Evolutionary conservation across 2,113 vertebrate genomes (phyloP).

Genomic region (Phasianus colchicus): DNA sequence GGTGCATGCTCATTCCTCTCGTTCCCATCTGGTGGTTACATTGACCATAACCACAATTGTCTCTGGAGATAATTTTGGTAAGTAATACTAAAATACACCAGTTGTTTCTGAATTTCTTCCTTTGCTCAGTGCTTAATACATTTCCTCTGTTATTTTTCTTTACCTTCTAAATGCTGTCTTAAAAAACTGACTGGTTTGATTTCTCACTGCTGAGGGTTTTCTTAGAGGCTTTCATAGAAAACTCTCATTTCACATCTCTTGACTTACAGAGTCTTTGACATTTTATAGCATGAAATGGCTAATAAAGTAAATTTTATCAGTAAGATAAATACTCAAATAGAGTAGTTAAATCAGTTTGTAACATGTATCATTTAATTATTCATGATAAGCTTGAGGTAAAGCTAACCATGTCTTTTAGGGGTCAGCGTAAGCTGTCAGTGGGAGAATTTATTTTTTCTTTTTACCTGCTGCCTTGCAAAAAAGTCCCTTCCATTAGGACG

Average conservation of each 20-base stretch:
- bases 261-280: not conserved
- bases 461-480: not conserved
- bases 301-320: not conserved
- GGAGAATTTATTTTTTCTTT: not conserved
- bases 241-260: not conserved
- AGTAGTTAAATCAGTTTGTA: not conserved
- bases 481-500: not conserved
- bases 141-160: not conserved
- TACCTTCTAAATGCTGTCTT: rapidly evolving
- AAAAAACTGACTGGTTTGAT: not conserved
- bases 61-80: slow-evolving; percentile 71
- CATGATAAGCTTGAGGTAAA: not conserved
- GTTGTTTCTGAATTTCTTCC: not conserved
- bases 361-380: not conserved
- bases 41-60: slow-evolving; percentile 76
- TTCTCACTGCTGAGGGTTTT: not conserved
- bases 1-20: slow-evolving; percentile 85
- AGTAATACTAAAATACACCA: slow-evolving; percentile 36
- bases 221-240: not conserved
- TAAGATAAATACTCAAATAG: not conserved
- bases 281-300: not conserved
- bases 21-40: slow-evolving; percentile 87
- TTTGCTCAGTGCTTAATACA: not conserved
- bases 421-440: not conserved
- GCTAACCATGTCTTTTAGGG: not conserved